Evolutionary conservation across 2,797 vertebrate species (phyloP).

Genomic region (Sebastes diploproa): DNA sequence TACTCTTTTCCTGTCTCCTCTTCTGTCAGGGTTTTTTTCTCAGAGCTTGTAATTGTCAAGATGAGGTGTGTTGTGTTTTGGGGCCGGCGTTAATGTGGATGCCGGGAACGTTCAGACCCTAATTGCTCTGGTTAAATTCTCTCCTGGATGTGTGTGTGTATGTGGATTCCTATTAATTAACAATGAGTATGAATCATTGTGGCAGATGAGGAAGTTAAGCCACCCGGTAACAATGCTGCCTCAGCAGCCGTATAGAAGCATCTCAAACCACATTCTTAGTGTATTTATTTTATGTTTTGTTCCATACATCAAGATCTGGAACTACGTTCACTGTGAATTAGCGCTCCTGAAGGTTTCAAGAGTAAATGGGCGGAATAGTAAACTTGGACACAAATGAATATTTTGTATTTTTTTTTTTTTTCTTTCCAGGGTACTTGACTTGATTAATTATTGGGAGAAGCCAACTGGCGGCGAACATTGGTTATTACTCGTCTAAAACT

Average conservation of each 20-base stretch:
- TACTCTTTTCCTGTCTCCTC: constrained; percentile 59
- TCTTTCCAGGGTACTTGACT: constrained; percentile 18
- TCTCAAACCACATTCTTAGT: constrained; percentile 15
- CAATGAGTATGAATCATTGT: constrained; percentile 28
- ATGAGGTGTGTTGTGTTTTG: constrained; percentile 61
- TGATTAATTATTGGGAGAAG: constrained; percentile 36
- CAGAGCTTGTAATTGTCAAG: constrained; percentile 70
- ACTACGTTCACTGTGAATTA: neutral
- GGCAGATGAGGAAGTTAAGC: constrained; percentile 53
- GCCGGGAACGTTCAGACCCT: constrained; percentile 52
- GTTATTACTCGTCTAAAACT: constrained; percentile 27
- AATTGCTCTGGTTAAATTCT: constrained; percentile 60
- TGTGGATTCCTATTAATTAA: constrained; percentile 59
- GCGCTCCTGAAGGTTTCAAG: neutral
- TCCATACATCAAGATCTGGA: neutral
- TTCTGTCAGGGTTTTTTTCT: constrained; percentile 32
- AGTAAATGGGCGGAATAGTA: constrained; percentile 22
- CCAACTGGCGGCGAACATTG: constrained; percentile 45
- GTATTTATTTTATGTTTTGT: neutral
- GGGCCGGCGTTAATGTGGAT: constrained; percentile 56
- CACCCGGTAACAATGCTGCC: constrained; percentile 38
- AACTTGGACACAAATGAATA: constrained; percentile 32
- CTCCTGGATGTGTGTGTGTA: neutral
- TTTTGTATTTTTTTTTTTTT: constrained; percentile 5
- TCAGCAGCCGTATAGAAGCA: constrained; percentile 17